These are phyloP conservation scores for Pristionchus exspectatus DNA, from an alignment of 2,888 invertebrate genomes.

Conservation along the genomic window DNA sequence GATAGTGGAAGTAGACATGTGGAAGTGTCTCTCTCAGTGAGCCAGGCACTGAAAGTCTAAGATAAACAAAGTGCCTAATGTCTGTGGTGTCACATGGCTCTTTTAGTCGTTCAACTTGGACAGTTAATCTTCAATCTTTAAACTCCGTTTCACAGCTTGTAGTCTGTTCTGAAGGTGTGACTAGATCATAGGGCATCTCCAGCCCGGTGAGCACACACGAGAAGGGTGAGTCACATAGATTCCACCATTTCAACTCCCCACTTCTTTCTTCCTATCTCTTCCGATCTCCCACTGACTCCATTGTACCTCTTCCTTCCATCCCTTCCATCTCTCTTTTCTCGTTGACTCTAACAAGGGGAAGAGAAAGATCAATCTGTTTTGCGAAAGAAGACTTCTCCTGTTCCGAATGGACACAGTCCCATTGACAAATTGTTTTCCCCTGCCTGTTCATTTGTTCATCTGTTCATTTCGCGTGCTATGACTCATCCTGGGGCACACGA, in stretches of 20 bases:
- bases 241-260: conserved; percentile 32
- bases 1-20: neutral
- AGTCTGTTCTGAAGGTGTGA: neutral
- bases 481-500: neutral
- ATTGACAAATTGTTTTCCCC: neutral
- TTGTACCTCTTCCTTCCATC: conserved; percentile 36
- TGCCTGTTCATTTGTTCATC: too few species aligned
- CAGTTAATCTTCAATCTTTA: neutral
- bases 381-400: neutral
- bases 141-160: neutral
- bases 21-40: conserved; percentile 9
- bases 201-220: conserved; percentile 5
- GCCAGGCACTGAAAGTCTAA: neutral
- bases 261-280: conserved; percentile 3
- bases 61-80: conserved; percentile 39
- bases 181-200: conserved; percentile 5
- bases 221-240: conserved; percentile 34
- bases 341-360: neutral
- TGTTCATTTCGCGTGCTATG: conserved; percentile 16
- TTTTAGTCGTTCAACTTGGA: neutral
- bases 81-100: neutral
- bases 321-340: conserved; percentile 10
- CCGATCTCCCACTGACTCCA: neutral
- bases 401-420: neutral
- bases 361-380: neutral